Evolutionary conservation across 2,113 vertebrate genomes (phyloP).

Genomic region (Stegostoma tigrinum): DNA sequence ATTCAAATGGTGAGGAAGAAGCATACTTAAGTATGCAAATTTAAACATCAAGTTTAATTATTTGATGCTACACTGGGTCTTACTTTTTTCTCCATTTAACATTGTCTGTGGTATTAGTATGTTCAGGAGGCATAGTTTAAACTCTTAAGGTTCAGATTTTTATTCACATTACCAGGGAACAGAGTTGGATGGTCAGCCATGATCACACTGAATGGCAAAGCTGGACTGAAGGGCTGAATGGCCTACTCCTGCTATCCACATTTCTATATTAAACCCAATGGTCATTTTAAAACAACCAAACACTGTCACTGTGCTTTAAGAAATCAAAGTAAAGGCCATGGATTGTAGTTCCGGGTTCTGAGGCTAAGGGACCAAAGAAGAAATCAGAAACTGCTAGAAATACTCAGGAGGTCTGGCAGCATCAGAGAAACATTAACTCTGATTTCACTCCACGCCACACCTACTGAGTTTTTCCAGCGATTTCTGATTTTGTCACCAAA

Average conservation of each 20-base stretch:
- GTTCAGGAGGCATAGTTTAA: background rate
- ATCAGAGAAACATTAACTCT: too few relatives aligned
- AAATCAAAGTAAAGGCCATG: background rate
- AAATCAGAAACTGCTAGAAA: too few relatives aligned
- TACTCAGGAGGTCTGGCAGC: too few relatives aligned
- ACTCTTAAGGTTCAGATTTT: background rate
- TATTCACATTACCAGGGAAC: too few relatives aligned
- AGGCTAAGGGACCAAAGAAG: background rate
- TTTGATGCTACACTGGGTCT: background rate
- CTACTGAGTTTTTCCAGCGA: too few relatives aligned
- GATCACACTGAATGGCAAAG: too few relatives aligned
- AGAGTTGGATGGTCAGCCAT: too few relatives aligned
- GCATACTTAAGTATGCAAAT: background rate
- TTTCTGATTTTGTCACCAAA: background rate
- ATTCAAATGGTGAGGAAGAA: background rate
- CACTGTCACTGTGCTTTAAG: background rate
- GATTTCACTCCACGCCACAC: too few relatives aligned
- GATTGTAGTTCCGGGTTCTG: background rate
- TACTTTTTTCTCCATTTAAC: background rate
- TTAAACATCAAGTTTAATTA: background rate
- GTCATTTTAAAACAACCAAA: background rate
- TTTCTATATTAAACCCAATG: background rate
- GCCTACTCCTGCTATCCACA: too few relatives aligned
- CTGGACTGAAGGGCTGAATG: too few relatives aligned
- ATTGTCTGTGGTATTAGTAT: background rate